Evolutionary conservation across 1,140 invertebrate genomes (phyloP).

Genomic region (Alviniconcha marisindica): DNA sequence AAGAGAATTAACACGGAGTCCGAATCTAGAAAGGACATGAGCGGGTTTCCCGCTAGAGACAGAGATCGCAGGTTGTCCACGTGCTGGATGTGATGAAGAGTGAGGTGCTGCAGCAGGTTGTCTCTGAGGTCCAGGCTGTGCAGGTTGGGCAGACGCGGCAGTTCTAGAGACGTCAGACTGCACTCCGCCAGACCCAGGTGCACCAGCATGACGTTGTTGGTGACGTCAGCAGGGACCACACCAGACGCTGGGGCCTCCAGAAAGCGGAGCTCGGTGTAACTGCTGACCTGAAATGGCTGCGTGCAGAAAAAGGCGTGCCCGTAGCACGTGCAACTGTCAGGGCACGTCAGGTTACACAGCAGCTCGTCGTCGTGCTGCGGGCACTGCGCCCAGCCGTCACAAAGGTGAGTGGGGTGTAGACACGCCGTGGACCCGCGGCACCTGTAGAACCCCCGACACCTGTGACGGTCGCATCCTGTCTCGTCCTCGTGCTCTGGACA

Average conservation of each 20-base stretch:
- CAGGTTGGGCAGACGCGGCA: background rate
- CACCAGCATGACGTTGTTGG: background rate
- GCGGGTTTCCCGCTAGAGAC: conserved; percentile 26
- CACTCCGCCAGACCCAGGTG: background rate
- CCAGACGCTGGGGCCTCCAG: background rate
- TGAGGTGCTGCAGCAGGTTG: conserved; percentile 15
- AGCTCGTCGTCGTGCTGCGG: conserved; percentile 37
- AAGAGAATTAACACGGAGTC: background rate
- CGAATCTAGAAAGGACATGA: background rate
- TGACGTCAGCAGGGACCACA: background rate
- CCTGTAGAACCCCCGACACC: conserved; percentile 40
- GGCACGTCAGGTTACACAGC: conserved; percentile 26
- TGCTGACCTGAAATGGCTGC: background rate
- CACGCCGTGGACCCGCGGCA: conserved; percentile 24
- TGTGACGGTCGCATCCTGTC: conserved; percentile 1
- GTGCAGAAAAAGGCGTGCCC: background rate
- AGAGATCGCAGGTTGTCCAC: conserved; percentile 12
- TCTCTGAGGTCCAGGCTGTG: conserved; percentile 22
- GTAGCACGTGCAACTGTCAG: conserved; percentile 49
- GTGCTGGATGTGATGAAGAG: background rate
- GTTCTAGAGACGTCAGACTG: background rate
- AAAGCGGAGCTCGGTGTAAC: background rate
- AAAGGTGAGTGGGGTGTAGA: background rate
- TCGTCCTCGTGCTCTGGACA: conserved; percentile 23
- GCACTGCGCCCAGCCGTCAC: conserved; percentile 26